Percentiles rank a stretch among this genome's conserved stretches.
Evolutionary conservation across 2,113 vertebrate species (phyloP).

Genomic region (Megalops atlanticus): DNA sequence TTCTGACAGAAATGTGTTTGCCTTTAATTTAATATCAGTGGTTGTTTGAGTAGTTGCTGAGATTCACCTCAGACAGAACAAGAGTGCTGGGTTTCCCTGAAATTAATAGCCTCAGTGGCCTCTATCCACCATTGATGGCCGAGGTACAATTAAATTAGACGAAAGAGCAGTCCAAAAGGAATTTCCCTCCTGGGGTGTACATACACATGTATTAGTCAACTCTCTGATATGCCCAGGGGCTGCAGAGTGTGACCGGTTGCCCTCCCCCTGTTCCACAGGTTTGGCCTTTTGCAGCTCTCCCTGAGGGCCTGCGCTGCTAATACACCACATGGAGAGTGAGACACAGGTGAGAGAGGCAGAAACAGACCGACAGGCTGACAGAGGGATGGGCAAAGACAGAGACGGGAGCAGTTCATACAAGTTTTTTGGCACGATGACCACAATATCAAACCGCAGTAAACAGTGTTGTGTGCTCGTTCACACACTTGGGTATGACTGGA

Average conservation of each 20-base stretch:
- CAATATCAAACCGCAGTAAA: no score
- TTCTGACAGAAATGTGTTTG: no score
- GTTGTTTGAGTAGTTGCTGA: no score
- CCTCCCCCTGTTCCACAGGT: neutral
- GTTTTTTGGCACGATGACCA: no score
- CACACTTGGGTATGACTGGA: no score
- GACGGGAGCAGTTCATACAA: no score
- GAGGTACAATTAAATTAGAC: constrained; percentile 30
- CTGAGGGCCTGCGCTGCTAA: neutral
- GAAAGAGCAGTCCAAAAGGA: neutral
- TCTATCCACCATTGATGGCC: neutral
- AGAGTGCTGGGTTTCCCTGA: no score
- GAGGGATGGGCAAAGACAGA: neutral
- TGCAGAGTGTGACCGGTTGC: neutral
- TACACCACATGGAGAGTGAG: neutral
- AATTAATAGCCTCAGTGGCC: neutral
- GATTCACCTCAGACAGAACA: no score
- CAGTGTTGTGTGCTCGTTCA: no score
- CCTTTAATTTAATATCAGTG: no score
- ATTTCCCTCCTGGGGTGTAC: neutral
- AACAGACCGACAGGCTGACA: no score
- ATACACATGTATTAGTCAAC: neutral
- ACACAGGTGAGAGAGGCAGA: neutral
- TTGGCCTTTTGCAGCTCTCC: neutral
- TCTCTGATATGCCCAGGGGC: neutral